Evolutionary conservation across 2,113 vertebrate species (phyloP), one percentile per base, ranked within the genome.

Genomic region (Eupsittula cactorum): DNA sequence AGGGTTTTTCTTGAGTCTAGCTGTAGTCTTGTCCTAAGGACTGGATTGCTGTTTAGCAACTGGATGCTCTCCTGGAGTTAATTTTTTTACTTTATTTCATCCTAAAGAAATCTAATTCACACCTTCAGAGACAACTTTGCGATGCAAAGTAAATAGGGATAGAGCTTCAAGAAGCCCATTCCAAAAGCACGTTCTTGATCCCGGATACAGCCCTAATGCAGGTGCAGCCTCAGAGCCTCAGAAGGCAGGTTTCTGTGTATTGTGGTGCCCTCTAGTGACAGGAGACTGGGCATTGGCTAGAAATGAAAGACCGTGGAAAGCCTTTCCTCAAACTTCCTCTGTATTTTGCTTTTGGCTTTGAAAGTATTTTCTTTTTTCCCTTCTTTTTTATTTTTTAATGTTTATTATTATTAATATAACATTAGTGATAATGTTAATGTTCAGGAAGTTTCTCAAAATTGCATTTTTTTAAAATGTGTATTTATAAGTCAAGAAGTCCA

Each of bases 161-260:
- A 8, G 3, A 6, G 29, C 44, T 80, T 41, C 78, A 19, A 13
- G 9, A 60, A 42, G 31, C 1, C 12, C 37, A 1, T 2, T 28
- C 11, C 16, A 5, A 21, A 16, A 24, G 39, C 44, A 7, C 65
- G 1, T 13, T 2, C 8, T 23, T 5, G 25, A 2, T 20, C 9
- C 21, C 52, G 3, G 0, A 2, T 3, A 8, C 24, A 57, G 0
- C 16, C 4, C 8, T 3, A 2, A 2, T 0, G 23, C 1, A 7
- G 50, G 16, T 6, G 78, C 42, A 27, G 7, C 11, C 33, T 7
- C 42, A 4, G 70, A 9, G 63, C 29, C 62, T 1, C 7, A 12
- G 2, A 10, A 13, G 37, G 2, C 62, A 2, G 35, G 41, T 39
- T 74, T 37, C 15, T 4, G 63, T 5, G 94, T 86, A 11, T 65